These are phyloP conservation scores for Diplosoma virens DNA, from an alignment of 23 tunicate species.

Conservation along the genomic window DNA sequence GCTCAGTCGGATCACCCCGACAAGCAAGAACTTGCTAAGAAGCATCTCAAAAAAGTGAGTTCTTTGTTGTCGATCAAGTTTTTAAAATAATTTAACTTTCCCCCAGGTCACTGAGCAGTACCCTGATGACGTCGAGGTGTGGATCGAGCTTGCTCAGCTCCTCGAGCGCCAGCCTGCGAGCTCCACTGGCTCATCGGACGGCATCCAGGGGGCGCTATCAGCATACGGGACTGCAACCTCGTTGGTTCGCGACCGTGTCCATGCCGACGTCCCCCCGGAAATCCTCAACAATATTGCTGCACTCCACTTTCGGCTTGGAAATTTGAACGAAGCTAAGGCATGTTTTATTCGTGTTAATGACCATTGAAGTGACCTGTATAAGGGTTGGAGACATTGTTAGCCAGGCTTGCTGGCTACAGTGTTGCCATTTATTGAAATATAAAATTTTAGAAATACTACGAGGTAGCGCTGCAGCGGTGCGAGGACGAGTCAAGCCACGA, in stretches of 20 bases:
- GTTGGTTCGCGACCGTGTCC: conserved; percentile 65
- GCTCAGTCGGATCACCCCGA: conserved; percentile 90
- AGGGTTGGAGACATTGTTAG: too few species aligned
- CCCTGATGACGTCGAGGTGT: conserved; percentile 93
- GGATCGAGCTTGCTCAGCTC: conserved; percentile 95
- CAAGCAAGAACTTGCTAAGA: conserved; percentile 84
- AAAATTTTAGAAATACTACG: conserved; percentile 80
- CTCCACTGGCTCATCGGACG: conserved; percentile 53
- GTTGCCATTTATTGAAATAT: too few species aligned
- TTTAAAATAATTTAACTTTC: background rate
- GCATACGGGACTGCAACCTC: conserved; percentile 95
- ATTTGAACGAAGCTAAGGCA: conserved; percentile 90
- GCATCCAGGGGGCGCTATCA: conserved; percentile 79
- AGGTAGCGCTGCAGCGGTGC: conserved; percentile 87
- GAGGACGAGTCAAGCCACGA: conserved; percentile 84
- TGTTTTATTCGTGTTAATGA: too few species aligned
- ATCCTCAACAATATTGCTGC: conserved; percentile 94
- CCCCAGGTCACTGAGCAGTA: conserved; percentile 74
- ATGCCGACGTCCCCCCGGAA: conserved; percentile 93
- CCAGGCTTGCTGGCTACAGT: too few species aligned
- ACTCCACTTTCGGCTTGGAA: conserved; percentile 94
- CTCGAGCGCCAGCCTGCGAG: conserved; percentile 75
- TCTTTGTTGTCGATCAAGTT: background rate
- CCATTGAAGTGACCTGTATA: too few species aligned
- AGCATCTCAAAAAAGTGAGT: conserved; percentile 73